A percentile compares a stretch with the other conserved stretches of the same genome.
phyloP scores from a whole-genome alignment of 2,888 invertebrate species.

The Lobophora halterata region DNA sequence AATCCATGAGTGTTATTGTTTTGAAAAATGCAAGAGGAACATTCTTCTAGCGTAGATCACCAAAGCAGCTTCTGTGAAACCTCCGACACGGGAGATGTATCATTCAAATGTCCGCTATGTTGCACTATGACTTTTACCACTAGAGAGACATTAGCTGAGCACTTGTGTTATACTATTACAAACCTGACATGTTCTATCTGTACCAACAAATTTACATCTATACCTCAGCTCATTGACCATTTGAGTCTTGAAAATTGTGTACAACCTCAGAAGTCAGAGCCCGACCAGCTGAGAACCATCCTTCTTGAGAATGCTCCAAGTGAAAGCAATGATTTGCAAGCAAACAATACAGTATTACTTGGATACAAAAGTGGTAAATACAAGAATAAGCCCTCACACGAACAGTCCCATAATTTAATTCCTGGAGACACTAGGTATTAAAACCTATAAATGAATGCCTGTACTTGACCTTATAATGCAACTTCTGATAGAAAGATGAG shows the following conservation, averaged over 20 bases:
- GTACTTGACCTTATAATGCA: no score
- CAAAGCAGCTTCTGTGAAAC: conserved; percentile 35
- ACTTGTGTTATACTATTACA: conserved; percentile 66
- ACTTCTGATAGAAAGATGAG: no score
- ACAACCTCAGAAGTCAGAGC: conserved; percentile 28
- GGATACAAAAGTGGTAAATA: conserved; percentile 37
- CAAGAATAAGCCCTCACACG: no score
- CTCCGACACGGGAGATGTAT: conserved; percentile 80
- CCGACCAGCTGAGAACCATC: conserved; percentile 20
- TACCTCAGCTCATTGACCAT: conserved; percentile 80
- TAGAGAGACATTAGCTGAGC: conserved; percentile 76
- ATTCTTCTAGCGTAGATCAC: conserved; percentile 17
- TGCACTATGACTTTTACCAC: conserved; percentile 82
- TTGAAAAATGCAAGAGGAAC: conserved; percentile 47
- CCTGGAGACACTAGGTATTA: no score
- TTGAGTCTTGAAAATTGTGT: conserved; percentile 64
- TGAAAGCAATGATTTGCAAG: conserved; percentile 19
- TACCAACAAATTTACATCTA: conserved; percentile 71
- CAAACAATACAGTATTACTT: conserved; percentile 22
- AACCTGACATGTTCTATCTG: conserved; percentile 83
- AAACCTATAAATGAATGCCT: no score
- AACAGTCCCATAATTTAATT: no score
- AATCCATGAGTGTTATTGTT: conserved; percentile 42
- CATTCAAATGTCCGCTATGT: conserved; percentile 82
- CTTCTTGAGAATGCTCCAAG: conserved; percentile 11